phyloP scores from a whole-genome alignment of 2,797 vertebrate genomes.

The Crocidura indochinensis region DNA sequence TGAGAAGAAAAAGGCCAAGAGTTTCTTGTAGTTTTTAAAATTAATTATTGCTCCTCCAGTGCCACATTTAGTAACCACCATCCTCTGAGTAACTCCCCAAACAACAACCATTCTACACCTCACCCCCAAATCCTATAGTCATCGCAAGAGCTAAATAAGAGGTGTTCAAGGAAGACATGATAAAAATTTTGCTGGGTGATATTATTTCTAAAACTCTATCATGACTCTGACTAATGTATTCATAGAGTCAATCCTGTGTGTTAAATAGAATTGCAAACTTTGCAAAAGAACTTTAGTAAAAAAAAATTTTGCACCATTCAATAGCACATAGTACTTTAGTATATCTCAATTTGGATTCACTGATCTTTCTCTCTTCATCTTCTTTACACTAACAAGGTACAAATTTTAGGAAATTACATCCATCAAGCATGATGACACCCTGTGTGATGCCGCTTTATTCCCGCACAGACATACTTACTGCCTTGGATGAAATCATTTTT shows the following conservation, averaged over 20 bases:
- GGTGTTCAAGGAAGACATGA: slow-evolving; percentile 1
- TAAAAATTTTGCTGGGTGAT: neutral
- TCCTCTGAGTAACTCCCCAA: slow-evolving; percentile 75
- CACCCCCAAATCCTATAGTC: slow-evolving; percentile 32
- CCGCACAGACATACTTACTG: slow-evolving; percentile 53
- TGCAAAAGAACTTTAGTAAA: slow-evolving; percentile 19
- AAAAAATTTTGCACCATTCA: slow-evolving; percentile 17
- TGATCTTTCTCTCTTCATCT: slow-evolving; percentile 85
- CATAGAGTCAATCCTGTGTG: slow-evolving; percentile 1
- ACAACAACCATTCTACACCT: slow-evolving; percentile 47
- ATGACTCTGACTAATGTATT: neutral
- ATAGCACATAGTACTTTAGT: slow-evolving; percentile 51
- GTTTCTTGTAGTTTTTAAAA: slow-evolving; percentile 62
- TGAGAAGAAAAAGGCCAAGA: slow-evolving; percentile 72
- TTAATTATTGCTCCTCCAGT: slow-evolving; percentile 61
- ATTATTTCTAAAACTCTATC: slow-evolving; percentile 6
- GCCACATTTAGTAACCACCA: slow-evolving; percentile 75
- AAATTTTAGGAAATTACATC: slow-evolving; percentile 86
- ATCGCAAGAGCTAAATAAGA: slow-evolving; percentile 35
- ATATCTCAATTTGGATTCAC: slow-evolving; percentile 72
- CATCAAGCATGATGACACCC: slow-evolving; percentile 70
- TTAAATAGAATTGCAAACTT: neutral
- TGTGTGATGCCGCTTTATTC: slow-evolving; percentile 57
- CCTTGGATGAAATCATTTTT: slow-evolving; percentile 60
- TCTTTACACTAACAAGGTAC: slow-evolving; percentile 80